These are phyloP conservation scores for Gastrophysa polygoni DNA, from an alignment of 2,888 invertebrate species.

Conservation along the genomic window DNA sequence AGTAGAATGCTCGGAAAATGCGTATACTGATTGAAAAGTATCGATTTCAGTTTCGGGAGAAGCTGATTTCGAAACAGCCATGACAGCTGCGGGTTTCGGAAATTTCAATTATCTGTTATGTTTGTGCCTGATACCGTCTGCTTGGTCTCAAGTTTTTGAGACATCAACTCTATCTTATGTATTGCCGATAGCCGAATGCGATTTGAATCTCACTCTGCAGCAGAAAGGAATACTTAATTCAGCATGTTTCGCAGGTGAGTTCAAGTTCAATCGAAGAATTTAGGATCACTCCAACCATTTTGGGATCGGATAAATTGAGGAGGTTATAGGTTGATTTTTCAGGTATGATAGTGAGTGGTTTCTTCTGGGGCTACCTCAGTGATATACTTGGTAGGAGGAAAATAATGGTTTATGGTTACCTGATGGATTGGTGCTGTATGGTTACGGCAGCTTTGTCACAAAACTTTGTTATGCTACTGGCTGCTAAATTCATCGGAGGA, in stretches of 20 bases:
- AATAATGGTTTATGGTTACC: conserved; percentile 70
- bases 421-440: conserved; percentile 68
- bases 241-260: conserved; percentile 72
- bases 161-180: conserved; percentile 75
- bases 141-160: conserved; percentile 71
- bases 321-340: neutral
- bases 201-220: conserved; percentile 68
- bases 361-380: conserved; percentile 78
- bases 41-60: neutral
- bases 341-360: conserved; percentile 79
- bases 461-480: conserved; percentile 68
- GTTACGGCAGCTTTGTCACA: conserved; percentile 69
- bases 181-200: conserved; percentile 76
- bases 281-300: too few relatives aligned
- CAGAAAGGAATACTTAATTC: conserved; percentile 76
- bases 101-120: conserved; percentile 67
- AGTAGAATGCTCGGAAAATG: neutral
- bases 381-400: conserved; percentile 74
- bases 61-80: conserved; percentile 74
- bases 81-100: conserved; percentile 72
- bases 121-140: conserved; percentile 67
- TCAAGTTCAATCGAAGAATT: neutral
- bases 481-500: conserved; percentile 75
- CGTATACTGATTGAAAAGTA: too few relatives aligned
- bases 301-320: too few relatives aligned